phyloP scores from a whole-genome alignment of 1,140 invertebrate species.

The Caenorhabditis brenneri region DNA sequence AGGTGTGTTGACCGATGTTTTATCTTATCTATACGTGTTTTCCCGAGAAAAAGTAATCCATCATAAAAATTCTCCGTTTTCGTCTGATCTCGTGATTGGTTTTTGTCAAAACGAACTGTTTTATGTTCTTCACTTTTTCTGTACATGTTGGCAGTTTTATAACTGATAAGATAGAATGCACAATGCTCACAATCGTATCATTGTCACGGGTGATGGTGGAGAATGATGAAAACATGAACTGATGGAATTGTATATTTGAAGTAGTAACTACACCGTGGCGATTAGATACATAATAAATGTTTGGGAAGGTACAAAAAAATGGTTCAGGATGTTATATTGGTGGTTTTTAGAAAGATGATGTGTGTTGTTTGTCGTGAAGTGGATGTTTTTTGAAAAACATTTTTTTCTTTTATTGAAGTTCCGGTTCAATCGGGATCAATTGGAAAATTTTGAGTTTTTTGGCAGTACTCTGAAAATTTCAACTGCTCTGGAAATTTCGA shows the following conservation, averaged over 20 bases:
- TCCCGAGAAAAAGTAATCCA: too few species aligned
- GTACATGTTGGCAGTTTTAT: slow-evolving; percentile 13
- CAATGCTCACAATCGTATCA: background rate
- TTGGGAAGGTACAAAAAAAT: background rate
- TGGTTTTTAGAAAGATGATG: background rate
- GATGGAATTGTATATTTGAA: background rate
- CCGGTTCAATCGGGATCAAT: too few species aligned
- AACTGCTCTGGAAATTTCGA: too few species aligned
- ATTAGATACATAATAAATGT: background rate
- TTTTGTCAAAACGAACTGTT: background rate
- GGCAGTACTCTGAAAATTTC: too few species aligned
- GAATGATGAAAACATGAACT: background rate
- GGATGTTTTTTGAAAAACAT: too few species aligned
- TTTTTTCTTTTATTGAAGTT: too few species aligned
- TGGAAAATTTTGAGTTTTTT: too few species aligned
- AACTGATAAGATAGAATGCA: slow-evolving; percentile 1
- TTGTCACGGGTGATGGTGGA: background rate
- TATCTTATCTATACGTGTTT: too few species aligned
- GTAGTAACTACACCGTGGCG: background rate
- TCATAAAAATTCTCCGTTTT: too few species aligned
- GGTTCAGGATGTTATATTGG: background rate
- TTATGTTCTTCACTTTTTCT: background rate
- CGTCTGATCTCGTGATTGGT: too few species aligned
- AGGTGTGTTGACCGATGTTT: too few species aligned
- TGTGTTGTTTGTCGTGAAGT: background rate